Conservation (phyloP, 2,888 invertebrate genomes). For the Euspilapteryx auroguttella region DNA sequence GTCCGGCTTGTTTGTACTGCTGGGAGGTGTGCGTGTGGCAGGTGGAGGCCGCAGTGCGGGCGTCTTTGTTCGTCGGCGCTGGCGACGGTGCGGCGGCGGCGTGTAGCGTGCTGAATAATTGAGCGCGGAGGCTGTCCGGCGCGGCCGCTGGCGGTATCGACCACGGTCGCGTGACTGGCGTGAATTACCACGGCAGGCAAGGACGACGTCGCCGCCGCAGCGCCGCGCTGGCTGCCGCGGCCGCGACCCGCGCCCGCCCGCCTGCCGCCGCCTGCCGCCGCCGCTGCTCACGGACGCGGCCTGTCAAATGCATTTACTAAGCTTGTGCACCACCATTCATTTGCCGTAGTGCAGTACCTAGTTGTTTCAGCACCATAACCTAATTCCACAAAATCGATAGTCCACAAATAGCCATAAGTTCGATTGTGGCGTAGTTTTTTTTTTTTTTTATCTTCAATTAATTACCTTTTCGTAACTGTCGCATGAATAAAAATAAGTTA, state of each 20-base stretch:
- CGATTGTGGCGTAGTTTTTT: no score
- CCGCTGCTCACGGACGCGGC: slow-evolving; percentile 15
- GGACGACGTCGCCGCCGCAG: no score
- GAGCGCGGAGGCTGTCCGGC: slow-evolving; percentile 44
- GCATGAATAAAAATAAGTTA: no score
- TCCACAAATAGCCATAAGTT: no score
- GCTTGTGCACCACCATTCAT: slow-evolving; percentile 4
- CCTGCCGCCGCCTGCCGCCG: slow-evolving; percentile 10
- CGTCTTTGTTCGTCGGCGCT: slow-evolving; percentile 21
- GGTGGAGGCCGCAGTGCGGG: slow-evolving; percentile 18
- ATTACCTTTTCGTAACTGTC: no score
- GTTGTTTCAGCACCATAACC: no score
- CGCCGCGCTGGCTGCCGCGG: slow-evolving; percentile 44
- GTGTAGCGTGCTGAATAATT: slow-evolving; percentile 47
- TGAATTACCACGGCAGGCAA: slow-evolving; percentile 32
- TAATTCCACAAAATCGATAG: slow-evolving; percentile 9
- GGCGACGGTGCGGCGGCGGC: slow-evolving; percentile 18
- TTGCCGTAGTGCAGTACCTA: slow-evolving; percentile 7
- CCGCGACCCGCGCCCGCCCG: slow-evolving; percentile 18
- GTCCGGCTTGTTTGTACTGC: no score
- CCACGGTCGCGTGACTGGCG: slow-evolving; percentile 51
- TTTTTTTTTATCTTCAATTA: no score
- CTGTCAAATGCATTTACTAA: slow-evolving; percentile 14
- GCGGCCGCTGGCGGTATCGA: slow-evolving; percentile 46
- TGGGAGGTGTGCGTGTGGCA: no score